Conservation (phyloP, 2,113 vertebrate genomes). For the Stercorarius parasiticus region DNA sequence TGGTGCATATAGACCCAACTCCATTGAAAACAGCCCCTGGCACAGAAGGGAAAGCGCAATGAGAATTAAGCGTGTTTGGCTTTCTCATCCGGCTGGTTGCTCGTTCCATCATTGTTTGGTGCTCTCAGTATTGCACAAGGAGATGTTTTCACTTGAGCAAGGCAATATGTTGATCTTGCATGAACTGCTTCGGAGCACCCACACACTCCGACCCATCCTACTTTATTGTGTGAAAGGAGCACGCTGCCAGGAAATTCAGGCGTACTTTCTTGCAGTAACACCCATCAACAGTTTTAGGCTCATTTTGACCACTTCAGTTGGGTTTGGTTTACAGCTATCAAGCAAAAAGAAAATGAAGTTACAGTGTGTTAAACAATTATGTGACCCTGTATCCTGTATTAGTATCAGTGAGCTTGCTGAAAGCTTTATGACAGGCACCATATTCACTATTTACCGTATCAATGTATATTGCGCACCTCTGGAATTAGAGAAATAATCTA, state of each 20-base stretch:
- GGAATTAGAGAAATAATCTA: neutral
- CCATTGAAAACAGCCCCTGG: neutral
- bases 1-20: neutral
- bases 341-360: neutral
- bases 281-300: neutral
- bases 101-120: neutral
- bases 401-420: neutral
- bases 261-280: neutral
- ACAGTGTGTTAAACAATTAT: neutral
- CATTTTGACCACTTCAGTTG: neutral
- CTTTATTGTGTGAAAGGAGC: neutral
- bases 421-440: neutral
- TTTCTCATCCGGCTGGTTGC: conserved; percentile 1
- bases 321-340: neutral
- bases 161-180: neutral
- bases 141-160: conserved; percentile 32
- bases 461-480: neutral
- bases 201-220: neutral
- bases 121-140: conserved; percentile 7
- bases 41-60: neutral
- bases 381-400: neutral
- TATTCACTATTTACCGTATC: neutral
- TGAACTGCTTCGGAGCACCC: conserved; percentile 20
- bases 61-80: neutral
- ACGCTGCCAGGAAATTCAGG: neutral